phyloP scores from a whole-genome alignment of 2,113 vertebrate genomes.

The Mormyrus iriodes region DNA sequence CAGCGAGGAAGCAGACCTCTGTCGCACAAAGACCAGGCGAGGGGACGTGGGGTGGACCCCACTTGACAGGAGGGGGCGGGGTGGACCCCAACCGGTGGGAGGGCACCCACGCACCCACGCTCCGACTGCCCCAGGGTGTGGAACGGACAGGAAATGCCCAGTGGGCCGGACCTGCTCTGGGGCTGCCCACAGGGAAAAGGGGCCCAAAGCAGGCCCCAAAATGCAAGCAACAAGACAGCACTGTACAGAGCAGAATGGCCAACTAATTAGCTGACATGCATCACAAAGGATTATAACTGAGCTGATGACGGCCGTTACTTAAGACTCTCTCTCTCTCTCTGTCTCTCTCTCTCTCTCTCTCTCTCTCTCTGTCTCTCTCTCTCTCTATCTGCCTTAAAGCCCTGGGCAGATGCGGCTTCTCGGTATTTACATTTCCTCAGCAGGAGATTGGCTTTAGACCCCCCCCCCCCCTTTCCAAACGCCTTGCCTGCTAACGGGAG shows the following conservation, averaged over 20 bases:
- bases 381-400: constrained; percentile 41
- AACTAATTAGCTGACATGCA: constrained; percentile 52
- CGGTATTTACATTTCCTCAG: constrained; percentile 31
- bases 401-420: constrained; percentile 25
- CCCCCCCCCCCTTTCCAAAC: constrained; percentile 9
- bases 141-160: constrained; percentile 7
- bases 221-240: constrained; percentile 40
- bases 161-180: not conserved
- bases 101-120: not conserved
- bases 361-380: not conserved
- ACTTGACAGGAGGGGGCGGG: not conserved
- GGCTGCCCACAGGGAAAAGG: not conserved
- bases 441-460: constrained; percentile 36
- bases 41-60: not conserved
- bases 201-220: constrained; percentile 16
- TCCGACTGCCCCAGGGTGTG: not conserved
- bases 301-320: constrained; percentile 34
- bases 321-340: constrained; percentile 24
- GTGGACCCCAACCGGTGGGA: not conserved
- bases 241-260: constrained; percentile 33
- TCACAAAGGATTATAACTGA: constrained; percentile 45
- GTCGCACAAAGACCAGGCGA: not conserved
- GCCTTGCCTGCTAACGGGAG: not conserved
- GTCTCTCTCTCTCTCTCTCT: too few species aligned
- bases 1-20: constrained; percentile 26